Base-by-base conservation (phyloP, 1,140 invertebrate species). In the Stenopsyche tienmushanensis region DNA sequence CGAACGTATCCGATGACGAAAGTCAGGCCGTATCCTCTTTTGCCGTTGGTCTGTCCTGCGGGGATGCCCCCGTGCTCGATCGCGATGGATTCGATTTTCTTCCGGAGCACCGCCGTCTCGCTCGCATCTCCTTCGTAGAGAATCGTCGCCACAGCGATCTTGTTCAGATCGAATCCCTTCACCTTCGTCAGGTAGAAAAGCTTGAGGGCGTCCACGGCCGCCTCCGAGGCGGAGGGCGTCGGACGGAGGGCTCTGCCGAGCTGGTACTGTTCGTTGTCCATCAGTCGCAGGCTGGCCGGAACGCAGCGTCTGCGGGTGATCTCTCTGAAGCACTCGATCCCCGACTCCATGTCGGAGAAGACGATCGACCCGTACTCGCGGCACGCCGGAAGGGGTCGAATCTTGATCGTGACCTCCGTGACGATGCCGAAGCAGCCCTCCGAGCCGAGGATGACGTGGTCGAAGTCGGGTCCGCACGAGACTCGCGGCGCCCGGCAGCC, bases 1-100 rank as follows among this genome's bases (percentile, higher is more conserved):
- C 97, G 84, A 15, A 99, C 88, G 75, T 99, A 99, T 13, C 97
- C 97, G 62, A 99, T 98, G n/a, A 98, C 93, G 76, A 97, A 99
- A 0, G 97, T 99, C 7, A 99, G 78, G 67, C 93, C 90, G 72
- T 99, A 99, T 3, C 97, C 97, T 34, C 93, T 84, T 76, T 94
- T 88, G 0, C 97, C 97, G 75, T 98, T 99, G 18, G 88, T 88
- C 62, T 93, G 91, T 0, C 97, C 97, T 0, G 91, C 94, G 1
- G 92, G 86, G 25, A 98, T 80, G 8, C 95, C 96, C 0, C 87
- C 85, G 72, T 80, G 85, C 57, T 83, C 73, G 17, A 81, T 83
- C 0, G 91, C 94, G 49, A 98, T 91, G n/a, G 80, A 80, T 73
- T 96, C 92, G n/a, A 99, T 88, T 70, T 85, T 84, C 65, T 85